These are phyloP conservation scores for Spatulosminthurus flaviceps DNA, from an alignment of 2,888 invertebrate genomes.

Conservation along the genomic window DNA sequence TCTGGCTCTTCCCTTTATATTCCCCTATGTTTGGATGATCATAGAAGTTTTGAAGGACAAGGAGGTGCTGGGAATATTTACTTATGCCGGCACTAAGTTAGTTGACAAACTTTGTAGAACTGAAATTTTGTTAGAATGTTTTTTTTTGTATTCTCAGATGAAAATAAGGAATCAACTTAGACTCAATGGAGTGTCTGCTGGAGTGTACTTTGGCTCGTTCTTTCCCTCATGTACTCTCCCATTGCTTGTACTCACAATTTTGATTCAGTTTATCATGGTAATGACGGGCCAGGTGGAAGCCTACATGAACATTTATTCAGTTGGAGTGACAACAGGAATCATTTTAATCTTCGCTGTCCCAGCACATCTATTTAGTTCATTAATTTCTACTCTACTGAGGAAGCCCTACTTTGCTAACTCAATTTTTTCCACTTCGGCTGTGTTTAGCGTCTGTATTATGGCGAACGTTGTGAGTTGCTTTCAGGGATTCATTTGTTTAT, in stretches of 20 bases:
- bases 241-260: slow-evolving; percentile 75
- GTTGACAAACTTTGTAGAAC: too few species aligned
- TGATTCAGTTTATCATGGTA: slow-evolving; percentile 72
- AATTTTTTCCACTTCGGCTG: slow-evolving; percentile 79
- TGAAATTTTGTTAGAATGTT: too few species aligned
- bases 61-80: slow-evolving; percentile 71
- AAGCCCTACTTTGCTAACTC: slow-evolving; percentile 84
- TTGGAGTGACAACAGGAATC: slow-evolving; percentile 74
- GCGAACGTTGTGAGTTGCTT: slow-evolving; percentile 51
- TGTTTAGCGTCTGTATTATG: slow-evolving; percentile 72
- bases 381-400: slow-evolving; percentile 81
- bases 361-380: slow-evolving; percentile 79
- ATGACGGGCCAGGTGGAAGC: slow-evolving; percentile 77
- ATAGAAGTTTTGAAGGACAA: slow-evolving; percentile 84
- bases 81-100: too few species aligned
- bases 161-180: slow-evolving; percentile 83
- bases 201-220: slow-evolving; percentile 79
- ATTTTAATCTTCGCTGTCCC: slow-evolving; percentile 78
- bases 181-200: slow-evolving; percentile 80
- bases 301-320: slow-evolving; percentile 75
- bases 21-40: slow-evolving; percentile 81
- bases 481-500: too few species aligned
- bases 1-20: slow-evolving; percentile 82
- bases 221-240: slow-evolving; percentile 77
- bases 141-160: too few species aligned